phyloP scores from a whole-genome alignment of 2,113 vertebrate genomes.

The Hystrix brachyura region DNA sequence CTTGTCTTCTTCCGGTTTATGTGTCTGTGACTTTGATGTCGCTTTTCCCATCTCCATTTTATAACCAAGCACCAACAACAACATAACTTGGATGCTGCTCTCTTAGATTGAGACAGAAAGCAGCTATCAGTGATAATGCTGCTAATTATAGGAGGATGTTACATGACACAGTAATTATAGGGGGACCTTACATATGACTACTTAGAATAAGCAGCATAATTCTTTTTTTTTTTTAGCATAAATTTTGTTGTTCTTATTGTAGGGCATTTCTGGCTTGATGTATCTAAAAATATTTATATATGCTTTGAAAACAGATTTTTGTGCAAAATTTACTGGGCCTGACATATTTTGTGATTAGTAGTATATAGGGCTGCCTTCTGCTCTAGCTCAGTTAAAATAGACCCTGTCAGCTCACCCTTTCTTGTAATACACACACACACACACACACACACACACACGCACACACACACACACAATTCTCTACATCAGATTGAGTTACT shows the following conservation, averaged over 20 bases:
- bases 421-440: neutral
- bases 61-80: neutral
- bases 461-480: neutral
- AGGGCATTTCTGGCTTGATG: neutral
- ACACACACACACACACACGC: neutral
- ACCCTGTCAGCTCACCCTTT: neutral
- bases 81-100: neutral
- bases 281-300: neutral
- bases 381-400: neutral
- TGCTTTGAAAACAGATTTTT: neutral
- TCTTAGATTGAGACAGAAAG: conserved; percentile 7
- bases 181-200: neutral
- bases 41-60: neutral
- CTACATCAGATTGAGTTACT: neutral
- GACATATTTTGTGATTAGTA: neutral
- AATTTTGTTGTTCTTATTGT: neutral
- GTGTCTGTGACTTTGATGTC: neutral
- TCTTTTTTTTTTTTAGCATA: neutral
- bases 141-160: no score
- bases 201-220: neutral
- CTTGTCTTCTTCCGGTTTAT: neutral
- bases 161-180: neutral
- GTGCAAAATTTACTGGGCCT: neutral
- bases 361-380: neutral
- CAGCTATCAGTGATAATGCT: neutral